A percentile compares a stretch with the other conserved stretches of the same genome.
phyloP scores from a whole-genome alignment of 2,888 invertebrate species.

The Petrolisthes manimaculis region DNA sequence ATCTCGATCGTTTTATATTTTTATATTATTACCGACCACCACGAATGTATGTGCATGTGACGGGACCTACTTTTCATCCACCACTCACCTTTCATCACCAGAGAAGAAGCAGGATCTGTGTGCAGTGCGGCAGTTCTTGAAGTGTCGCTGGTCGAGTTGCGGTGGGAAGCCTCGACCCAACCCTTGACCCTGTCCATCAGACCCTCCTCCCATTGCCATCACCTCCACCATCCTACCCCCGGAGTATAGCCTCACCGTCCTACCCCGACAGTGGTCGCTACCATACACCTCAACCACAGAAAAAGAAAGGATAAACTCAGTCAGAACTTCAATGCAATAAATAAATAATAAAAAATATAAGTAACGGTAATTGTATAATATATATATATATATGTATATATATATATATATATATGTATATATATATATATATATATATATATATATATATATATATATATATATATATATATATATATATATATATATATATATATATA shows the following conservation, averaged over 20 bases:
- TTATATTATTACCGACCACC: too few relatives aligned
- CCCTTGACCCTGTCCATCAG: background rate
- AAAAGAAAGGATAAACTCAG: background rate
- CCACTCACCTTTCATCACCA: conserved; percentile 59
- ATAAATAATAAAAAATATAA: background rate
- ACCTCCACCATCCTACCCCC: conserved; percentile 35
- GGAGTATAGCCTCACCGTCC: conserved; percentile 29
- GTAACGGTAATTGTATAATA: too few relatives aligned
- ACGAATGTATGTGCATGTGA: too few relatives aligned
- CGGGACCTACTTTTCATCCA: too few relatives aligned
- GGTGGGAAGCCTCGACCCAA: conserved; percentile 37
- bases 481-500: too few relatives aligned
- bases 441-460: too few relatives aligned
- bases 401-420: too few relatives aligned
- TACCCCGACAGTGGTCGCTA: conserved; percentile 46
- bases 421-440: too few relatives aligned
- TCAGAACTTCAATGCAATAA: too few relatives aligned
- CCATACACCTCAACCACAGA: conserved; percentile 54
- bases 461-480: too few relatives aligned
- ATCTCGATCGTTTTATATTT: too few relatives aligned
- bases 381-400: too few relatives aligned
- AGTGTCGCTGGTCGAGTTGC: background rate
- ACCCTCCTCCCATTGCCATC: background rate
- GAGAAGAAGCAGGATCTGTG: conserved; percentile 42
- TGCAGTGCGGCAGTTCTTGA: conserved; percentile 37